Conservation (phyloP, 2,888 invertebrate species). For the Sarcophaga subvicina region DNA sequence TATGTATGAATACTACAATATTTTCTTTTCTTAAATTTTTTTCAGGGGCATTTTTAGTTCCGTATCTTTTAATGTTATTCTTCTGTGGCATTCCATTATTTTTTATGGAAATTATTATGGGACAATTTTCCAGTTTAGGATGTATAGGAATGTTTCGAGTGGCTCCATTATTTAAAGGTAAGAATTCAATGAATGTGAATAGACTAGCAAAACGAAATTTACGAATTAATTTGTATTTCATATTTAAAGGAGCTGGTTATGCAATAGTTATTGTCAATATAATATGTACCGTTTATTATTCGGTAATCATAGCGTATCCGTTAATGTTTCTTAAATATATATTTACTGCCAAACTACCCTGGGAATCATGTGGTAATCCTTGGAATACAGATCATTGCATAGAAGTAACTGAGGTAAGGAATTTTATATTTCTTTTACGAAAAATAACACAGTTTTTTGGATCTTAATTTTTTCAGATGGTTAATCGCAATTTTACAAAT, state of each 20-base stretch:
- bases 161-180: conserved; percentile 93
- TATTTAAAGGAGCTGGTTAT: conserved; percentile 89
- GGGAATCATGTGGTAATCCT: conserved; percentile 89
- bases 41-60: conserved; percentile 89
- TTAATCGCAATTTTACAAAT: conserved; percentile 70
- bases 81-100: conserved; percentile 94
- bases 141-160: conserved; percentile 91
- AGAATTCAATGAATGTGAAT: not conserved
- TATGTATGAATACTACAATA: not conserved
- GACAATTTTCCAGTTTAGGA: conserved; percentile 92
- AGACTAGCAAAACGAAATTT: too few relatives aligned
- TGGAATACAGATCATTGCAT: conserved; percentile 93
- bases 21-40: conserved; percentile 10
- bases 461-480: conserved; percentile 65
- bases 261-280: conserved; percentile 91
- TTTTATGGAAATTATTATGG: conserved; percentile 92
- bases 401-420: conserved; percentile 74
- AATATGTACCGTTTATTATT: conserved; percentile 92
- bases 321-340: conserved; percentile 89
- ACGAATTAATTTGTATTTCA: not conserved
- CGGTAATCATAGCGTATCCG: conserved; percentile 93
- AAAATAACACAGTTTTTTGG: not conserved
- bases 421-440: not conserved
- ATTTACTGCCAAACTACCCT: conserved; percentile 86
- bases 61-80: conserved; percentile 91